Conservation (phyloP, 37 sponge, comb jelly and placozoan genomes). For the Theonella swinhoei region DNA sequence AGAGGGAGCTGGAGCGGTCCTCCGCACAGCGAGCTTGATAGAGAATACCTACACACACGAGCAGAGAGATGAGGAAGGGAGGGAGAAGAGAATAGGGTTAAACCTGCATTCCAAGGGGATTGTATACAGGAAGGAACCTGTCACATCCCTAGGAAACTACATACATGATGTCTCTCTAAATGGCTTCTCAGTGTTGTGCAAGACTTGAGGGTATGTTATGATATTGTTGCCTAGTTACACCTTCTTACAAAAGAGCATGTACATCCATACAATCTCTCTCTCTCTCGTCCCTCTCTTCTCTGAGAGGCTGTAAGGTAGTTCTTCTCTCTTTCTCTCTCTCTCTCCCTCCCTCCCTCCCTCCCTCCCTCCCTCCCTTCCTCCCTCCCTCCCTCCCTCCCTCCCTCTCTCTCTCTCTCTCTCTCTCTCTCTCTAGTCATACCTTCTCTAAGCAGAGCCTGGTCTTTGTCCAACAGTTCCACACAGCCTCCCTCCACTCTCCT, state of each 20-base stretch:
- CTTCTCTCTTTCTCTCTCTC: not conserved
- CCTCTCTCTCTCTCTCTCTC: not conserved
- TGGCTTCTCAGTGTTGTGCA: no score
- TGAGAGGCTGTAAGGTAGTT: no score
- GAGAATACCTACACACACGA: constrained; percentile 26
- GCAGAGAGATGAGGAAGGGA: not conserved
- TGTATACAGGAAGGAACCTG: no score
- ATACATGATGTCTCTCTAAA: no score
- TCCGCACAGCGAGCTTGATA: constrained; percentile 2
- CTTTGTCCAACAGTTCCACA: constrained; percentile 55
- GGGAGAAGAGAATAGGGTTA: not conserved
- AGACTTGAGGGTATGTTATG: no score
- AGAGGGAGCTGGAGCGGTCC: not conserved
- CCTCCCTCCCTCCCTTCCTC: not conserved
- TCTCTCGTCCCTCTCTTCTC: no score
- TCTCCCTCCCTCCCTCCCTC: not conserved
- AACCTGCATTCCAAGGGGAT: no score
- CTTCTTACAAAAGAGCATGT: no score
- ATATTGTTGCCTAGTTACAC: no score
- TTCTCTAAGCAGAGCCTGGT: constrained; percentile 57
- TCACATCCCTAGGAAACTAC: no score
- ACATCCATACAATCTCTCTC: no score
- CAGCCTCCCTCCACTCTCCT: constrained; percentile 63
- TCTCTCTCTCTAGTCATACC: constrained; percentile 37
- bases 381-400: not conserved